Conservation (phyloP, 1,140 invertebrate genomes). For the Drosophila aff. region DNA sequence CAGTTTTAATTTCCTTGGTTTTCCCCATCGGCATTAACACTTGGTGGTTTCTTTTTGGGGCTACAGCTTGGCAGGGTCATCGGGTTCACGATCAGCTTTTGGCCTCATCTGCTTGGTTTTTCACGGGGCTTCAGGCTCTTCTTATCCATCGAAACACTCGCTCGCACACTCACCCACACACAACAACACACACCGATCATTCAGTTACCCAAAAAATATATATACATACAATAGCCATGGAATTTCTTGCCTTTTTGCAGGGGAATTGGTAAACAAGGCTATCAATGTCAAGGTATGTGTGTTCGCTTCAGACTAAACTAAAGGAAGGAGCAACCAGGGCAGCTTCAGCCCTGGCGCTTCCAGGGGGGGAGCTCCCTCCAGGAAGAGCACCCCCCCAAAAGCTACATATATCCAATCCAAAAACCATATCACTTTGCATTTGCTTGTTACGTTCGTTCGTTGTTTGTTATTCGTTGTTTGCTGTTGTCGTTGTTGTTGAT, state of each 20-base stretch:
- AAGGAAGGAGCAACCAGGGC: constrained; percentile 56
- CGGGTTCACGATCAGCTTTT: constrained; percentile 21
- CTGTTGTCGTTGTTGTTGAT: constrained; percentile 67
- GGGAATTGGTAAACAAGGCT: constrained; percentile 99
- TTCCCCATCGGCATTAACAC: constrained; percentile 30
- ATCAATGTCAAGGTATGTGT: constrained; percentile 99
- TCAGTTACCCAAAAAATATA: constrained; percentile 72
- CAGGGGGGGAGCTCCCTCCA: constrained; percentile 27
- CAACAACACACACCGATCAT: constrained; percentile 46
- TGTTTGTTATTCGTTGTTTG: constrained; percentile 63
- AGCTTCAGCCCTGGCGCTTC: constrained; percentile 44
- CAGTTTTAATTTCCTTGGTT: constrained; percentile 34
- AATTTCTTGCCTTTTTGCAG: constrained; percentile 91
- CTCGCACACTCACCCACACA: constrained; percentile 28
- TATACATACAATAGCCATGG: constrained; percentile 84
- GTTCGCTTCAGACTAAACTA: constrained; percentile 72
- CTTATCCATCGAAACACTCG: constrained; percentile 34
- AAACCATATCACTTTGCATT: constrained; percentile 73
- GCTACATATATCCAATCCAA: constrained; percentile 43
- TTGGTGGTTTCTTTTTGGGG: constrained; percentile 31
- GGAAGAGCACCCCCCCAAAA: constrained; percentile 34
- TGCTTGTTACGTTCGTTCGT: constrained; percentile 73
- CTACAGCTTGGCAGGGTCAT: constrained; percentile 26
- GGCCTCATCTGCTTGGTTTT: constrained; percentile 42
- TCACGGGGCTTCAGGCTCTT: constrained; percentile 47